A percentile compares a stretch with the other conserved stretches of the same genome.
Evolutionary conservation across 2,888 invertebrate species (phyloP).

Genomic region (Drosophila kambysellisi): DNA sequence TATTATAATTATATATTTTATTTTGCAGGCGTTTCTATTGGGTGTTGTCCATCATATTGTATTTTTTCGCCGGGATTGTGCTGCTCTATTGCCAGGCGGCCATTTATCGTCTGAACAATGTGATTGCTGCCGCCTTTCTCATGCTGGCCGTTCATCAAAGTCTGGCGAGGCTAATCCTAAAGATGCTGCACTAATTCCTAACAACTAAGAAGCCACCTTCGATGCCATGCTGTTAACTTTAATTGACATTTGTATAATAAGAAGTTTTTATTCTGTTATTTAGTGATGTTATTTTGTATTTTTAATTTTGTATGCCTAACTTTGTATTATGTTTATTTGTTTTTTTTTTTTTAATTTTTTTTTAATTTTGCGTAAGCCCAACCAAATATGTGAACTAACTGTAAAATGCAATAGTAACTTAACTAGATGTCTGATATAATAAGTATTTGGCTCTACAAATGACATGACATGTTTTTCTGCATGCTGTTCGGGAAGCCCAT

Average conservation of each 20-base stretch:
- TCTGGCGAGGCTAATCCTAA: slow-evolving; percentile 30
- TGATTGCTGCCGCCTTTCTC: slow-evolving; percentile 85
- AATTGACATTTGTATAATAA: neutral
- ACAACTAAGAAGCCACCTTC: too few species aligned
- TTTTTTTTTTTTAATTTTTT: neutral
- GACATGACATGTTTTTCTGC: slow-evolving; percentile 46
- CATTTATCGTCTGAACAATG: slow-evolving; percentile 87
- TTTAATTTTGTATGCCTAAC: slow-evolving; percentile 2
- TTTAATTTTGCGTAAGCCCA: slow-evolving; percentile 4
- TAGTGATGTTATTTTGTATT: neutral
- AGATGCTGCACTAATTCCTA: neutral
- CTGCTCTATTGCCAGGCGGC: slow-evolving; percentile 88
- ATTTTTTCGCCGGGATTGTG: slow-evolving; percentile 86
- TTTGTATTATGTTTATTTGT: neutral
- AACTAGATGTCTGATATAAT: slow-evolving; percentile 26
- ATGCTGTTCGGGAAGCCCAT: slow-evolving; percentile 70
- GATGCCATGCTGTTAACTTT: slow-evolving; percentile 2
- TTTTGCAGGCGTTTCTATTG: slow-evolving; percentile 62
- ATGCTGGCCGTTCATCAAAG: slow-evolving; percentile 59
- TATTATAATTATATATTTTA: neutral
- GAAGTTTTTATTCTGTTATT: neutral
- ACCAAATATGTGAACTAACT: slow-evolving; percentile 35
- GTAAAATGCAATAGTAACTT: slow-evolving; percentile 10
- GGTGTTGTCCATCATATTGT: slow-evolving; percentile 84
- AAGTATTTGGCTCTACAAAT: slow-evolving; percentile 32